These are phyloP conservation scores for Ligdia adustata DNA, from an alignment of 2,888 invertebrate species.

Conservation along the genomic window DNA sequence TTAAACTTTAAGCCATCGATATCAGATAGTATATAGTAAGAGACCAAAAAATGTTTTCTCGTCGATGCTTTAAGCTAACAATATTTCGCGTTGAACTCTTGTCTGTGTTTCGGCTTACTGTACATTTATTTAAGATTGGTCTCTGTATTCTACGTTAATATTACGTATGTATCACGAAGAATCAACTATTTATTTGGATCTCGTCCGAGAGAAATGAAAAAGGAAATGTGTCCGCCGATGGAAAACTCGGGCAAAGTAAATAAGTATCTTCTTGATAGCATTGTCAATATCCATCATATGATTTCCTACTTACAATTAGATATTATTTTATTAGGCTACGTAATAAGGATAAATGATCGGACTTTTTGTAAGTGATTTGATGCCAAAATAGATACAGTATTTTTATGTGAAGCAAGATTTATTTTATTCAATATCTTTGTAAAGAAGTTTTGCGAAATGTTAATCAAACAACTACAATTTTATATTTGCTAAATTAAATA, in stretches of 20 bases:
- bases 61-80: too few relatives aligned
- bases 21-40: too few relatives aligned
- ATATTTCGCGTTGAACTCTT: too few relatives aligned
- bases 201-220: constrained; percentile 18
- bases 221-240: constrained; percentile 5
- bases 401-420: too few relatives aligned
- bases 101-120: too few relatives aligned
- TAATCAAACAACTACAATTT: too few relatives aligned
- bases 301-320: constrained; percentile 8
- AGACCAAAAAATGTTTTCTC: too few relatives aligned
- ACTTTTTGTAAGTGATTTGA: not conserved
- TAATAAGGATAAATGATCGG: not conserved
- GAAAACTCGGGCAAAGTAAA: constrained; percentile 19
- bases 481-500: too few relatives aligned
- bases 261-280: constrained; percentile 15
- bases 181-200: constrained; percentile 16
- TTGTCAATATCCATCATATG: constrained; percentile 13
- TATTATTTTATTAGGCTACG: not conserved
- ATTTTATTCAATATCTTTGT: too few relatives aligned
- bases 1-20: too few relatives aligned
- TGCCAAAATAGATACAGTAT: too few relatives aligned
- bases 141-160: not conserved
- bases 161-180: not conserved
- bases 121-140: not conserved
- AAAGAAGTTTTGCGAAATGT: too few relatives aligned